phyloP scores from a whole-genome alignment of 2,888 invertebrate species.

The Cantharis rustica region DNA sequence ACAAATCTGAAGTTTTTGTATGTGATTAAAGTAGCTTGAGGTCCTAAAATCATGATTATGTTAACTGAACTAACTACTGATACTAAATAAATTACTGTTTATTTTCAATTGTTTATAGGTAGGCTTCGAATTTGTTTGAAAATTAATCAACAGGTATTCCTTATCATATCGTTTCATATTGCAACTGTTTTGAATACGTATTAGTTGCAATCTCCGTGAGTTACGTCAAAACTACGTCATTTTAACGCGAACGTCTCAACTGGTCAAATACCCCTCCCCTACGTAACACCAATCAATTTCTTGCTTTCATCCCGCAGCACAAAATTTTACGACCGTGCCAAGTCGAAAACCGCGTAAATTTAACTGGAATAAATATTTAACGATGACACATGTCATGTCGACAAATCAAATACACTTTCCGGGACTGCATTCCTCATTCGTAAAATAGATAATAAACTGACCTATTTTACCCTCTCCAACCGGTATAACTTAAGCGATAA shows the following conservation, averaged over 20 bases:
- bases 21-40: slow-evolving; percentile 1
- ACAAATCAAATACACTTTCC: too few relatives aligned
- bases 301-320: neutral
- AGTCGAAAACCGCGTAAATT: too few relatives aligned
- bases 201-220: neutral
- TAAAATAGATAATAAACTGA: too few relatives aligned
- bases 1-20: slow-evolving; percentile 8
- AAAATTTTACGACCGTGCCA: too few relatives aligned
- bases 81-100: neutral
- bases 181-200: neutral
- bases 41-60: slow-evolving; percentile 8
- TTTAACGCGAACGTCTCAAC: neutral
- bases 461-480: too few relatives aligned
- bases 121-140: neutral
- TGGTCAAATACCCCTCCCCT: too few relatives aligned
- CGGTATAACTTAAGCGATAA: neutral
- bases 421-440: too few relatives aligned
- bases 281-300: too few relatives aligned
- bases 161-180: neutral
- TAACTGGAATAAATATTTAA: too few relatives aligned
- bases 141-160: neutral
- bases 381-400: too few relatives aligned
- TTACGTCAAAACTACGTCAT: neutral
- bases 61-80: neutral
- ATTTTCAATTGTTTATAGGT: neutral